Conservation (phyloP, 53 echinoderm and acorn worm genomes). For the Holothuria scabra region DNA sequence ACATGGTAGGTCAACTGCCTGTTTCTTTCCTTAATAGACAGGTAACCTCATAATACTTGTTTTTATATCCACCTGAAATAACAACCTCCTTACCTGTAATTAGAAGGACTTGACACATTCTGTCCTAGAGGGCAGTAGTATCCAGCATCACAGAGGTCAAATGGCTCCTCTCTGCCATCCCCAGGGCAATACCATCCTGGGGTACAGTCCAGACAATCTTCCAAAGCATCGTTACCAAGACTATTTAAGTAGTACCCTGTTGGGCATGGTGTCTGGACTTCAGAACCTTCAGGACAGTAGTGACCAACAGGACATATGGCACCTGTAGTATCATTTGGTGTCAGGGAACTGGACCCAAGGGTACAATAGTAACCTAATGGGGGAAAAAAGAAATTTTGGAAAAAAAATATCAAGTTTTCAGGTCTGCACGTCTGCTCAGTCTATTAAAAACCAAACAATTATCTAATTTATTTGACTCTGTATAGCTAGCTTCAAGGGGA, state of each 20-base stretch:
- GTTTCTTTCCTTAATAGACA: too few relatives aligned
- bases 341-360: conserved; percentile 64
- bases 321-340: conserved; percentile 81
- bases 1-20: too few relatives aligned
- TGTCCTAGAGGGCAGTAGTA: conserved; percentile 96
- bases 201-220: conserved; percentile 80
- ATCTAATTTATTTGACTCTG: too few relatives aligned
- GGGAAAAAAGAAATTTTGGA: not conserved
- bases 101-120: conserved; percentile 83
- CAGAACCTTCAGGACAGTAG: conserved; percentile 86
- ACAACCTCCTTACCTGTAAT: conserved; percentile 73
- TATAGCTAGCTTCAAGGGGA: too few relatives aligned
- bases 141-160: conserved; percentile 80
- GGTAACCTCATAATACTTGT: too few relatives aligned
- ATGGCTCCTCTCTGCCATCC: conserved; percentile 67
- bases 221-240: conserved; percentile 67
- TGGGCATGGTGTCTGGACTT: conserved; percentile 74
- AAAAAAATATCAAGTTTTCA: not conserved
- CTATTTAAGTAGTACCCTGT: conserved; percentile 87
- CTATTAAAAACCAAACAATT: too few relatives aligned
- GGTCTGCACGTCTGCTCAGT: too few relatives aligned
- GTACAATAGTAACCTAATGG: conserved; percentile 81
- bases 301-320: conserved; percentile 88
- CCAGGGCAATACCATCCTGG: conserved; percentile 92
- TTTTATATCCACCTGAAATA: too few relatives aligned